Base-by-base conservation (phyloP, 2,113 vertebrate genomes). In the Sturnira hondurensis region DNA sequence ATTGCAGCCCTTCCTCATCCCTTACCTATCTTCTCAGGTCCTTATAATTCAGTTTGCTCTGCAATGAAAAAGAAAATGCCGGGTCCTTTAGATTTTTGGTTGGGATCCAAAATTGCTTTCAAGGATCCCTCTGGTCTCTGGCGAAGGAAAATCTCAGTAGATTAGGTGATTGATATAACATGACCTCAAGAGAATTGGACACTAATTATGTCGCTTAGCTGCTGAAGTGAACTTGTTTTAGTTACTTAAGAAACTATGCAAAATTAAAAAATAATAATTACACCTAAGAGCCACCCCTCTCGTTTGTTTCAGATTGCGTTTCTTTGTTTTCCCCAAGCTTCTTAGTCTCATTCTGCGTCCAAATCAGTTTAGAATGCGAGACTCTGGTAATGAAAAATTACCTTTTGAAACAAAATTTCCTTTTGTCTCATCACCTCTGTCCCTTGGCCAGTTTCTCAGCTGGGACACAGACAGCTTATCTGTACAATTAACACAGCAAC, bases 241-340 rank as follows among this genome's bases (percentile, higher is more conserved):
- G 80, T 81, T 86, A 91, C 47, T 82, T 77, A 83, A 47, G 78
- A 84, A 97, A 82, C 74, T 41, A 80, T 19, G 8, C 26, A 91
- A 83, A 91, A 87, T 82, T 84, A 47, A 89, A 80, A 80, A 86
- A 11, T 45, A 38, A n/a, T 86, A 76, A 89, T 89, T 36, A 31
- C 13, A 33, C 9, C 13, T 33, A 68, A 36, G 33, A 83, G 31
- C 31, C 13, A 22, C 4, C 22, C 45, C 58, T 90, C 11, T 45
- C 28, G 24, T 56, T 74, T 78, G 58, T 73, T 81, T 91, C 67
- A 87, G 11, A 63, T 82, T 65, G 7, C 4, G 76, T 86, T 78
- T 82, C 63, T 83, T 92, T 65, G 12, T 71, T 50, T 68, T 74
- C 65, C 36, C 36, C 45, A 47, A 91, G 22, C 86, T 82, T 58